A percentile compares a stretch with the other conserved stretches of the same genome.
These are phyloP conservation scores for honey bee (Apis mellifera) DNA, from an alignment of 1,140 invertebrate genomes.

Conservation along the genomic window DNA sequence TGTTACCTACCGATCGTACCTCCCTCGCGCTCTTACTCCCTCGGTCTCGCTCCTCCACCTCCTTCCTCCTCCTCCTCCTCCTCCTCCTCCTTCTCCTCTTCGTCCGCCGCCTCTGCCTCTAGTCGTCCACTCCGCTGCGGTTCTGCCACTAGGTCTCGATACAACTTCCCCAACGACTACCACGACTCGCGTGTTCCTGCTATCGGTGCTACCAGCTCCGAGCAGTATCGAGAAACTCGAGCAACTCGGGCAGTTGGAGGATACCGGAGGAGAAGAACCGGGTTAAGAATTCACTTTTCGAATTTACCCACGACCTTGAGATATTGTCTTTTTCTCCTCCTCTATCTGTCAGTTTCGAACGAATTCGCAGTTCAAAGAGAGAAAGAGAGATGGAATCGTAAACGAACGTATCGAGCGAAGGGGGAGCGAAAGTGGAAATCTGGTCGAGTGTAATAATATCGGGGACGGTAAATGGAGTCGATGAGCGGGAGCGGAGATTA, in stretches of 20 bases:
- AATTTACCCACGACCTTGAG: neutral
- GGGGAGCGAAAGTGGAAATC: neutral
- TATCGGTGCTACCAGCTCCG: constrained; percentile 47
- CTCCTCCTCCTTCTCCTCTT: constrained; percentile 21
- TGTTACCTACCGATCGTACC: constrained; percentile 62
- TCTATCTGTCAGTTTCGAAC: no score
- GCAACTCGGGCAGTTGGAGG: constrained; percentile 31
- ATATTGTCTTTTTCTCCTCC: no score
- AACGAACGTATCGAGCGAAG: neutral
- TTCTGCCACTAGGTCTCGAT: constrained; percentile 67
- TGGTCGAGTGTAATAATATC: neutral
- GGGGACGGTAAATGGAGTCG: constrained; percentile 10
- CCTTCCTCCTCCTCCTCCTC: constrained; percentile 1
- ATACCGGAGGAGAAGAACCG: constrained; percentile 18
- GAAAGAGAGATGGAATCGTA: neutral
- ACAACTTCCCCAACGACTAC: constrained; percentile 65
- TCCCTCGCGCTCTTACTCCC: constrained; percentile 42
- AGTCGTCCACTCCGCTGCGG: constrained; percentile 54
- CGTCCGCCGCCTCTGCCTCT: constrained; percentile 22
- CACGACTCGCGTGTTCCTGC: constrained; percentile 51
- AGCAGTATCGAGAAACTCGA: constrained; percentile 19
- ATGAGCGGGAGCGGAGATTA: constrained; percentile 15
- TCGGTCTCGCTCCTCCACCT: constrained; percentile 24
- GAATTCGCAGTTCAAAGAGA: neutral
- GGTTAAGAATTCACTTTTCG: constrained; percentile 60